Evolutionary conservation across 2,888 invertebrate genomes (phyloP).

Genomic region (Seladonia tumulorum): DNA sequence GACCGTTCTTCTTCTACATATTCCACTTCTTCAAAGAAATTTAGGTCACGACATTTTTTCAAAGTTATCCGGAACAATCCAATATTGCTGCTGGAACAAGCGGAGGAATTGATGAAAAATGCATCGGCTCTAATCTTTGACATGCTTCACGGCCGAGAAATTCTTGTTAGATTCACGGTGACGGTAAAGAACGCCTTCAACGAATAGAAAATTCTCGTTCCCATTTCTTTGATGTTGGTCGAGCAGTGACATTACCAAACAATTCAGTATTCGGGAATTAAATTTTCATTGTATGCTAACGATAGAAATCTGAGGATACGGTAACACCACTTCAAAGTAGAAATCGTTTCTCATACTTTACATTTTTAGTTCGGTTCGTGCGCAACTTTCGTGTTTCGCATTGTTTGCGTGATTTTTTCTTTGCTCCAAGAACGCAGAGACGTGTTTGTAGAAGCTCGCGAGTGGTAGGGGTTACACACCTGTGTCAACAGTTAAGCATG

Average conservation of each 20-base stretch:
- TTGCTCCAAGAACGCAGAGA: background rate
- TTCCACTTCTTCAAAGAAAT: background rate
- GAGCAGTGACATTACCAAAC: background rate
- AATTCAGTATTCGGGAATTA: background rate
- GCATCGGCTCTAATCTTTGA: background rate
- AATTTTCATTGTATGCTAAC: conserved; percentile 3
- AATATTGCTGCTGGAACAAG: background rate
- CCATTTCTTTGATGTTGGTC: background rate
- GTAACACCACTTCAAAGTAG: background rate
- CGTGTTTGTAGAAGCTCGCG: background rate
- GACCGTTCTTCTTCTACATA: background rate
- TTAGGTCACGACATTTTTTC: background rate
- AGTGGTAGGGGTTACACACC: background rate
- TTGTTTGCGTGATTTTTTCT: background rate
- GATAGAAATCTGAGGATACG: background rate
- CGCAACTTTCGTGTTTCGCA: background rate
- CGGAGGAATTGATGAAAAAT: background rate
- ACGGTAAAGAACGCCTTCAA: background rate
- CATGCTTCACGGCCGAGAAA: background rate
- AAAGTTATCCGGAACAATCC: background rate
- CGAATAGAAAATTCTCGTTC: conserved; percentile 5
- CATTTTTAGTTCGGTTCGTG: background rate
- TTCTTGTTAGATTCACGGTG: background rate
- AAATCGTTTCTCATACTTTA: background rate
- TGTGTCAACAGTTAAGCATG: background rate